Conservation (phyloP, 2,113 vertebrate species). For the Climacteris rufus region DNA sequence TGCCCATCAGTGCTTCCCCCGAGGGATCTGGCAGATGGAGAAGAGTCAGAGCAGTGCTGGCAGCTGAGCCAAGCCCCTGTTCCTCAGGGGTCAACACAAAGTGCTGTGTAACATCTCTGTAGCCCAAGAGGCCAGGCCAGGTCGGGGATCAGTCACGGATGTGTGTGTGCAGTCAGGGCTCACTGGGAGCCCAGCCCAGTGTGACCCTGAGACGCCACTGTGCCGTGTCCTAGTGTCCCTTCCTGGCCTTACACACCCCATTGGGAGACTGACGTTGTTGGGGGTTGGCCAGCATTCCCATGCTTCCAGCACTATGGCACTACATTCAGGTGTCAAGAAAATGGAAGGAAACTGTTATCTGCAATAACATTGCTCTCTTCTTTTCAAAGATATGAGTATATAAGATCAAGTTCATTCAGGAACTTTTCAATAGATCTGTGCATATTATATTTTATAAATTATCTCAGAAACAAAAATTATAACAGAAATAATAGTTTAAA, state of each 20-base stretch:
- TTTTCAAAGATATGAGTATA: neutral
- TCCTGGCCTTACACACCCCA: accelerated
- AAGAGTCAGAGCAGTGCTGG: accelerated
- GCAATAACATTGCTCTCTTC: neutral
- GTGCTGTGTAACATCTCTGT: too few relatives aligned
- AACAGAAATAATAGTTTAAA: neutral
- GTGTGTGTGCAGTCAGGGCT: neutral
- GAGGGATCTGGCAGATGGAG: accelerated
- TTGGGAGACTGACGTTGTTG: neutral
- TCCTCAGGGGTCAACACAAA: too few relatives aligned
- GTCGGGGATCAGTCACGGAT: neutral
- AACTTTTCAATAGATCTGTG: neutral
- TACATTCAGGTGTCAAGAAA: neutral
- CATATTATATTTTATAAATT: neutral
- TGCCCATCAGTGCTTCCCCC: accelerated
- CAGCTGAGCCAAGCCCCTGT: too few relatives aligned
- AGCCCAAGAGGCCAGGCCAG: accelerated
- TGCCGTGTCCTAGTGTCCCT: neutral
- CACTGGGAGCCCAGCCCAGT: neutral
- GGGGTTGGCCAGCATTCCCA: accelerated
- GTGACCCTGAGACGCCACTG: accelerated
- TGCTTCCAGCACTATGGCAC: accelerated
- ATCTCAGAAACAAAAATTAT: neutral
- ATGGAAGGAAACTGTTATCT: neutral
- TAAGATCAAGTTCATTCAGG: neutral